Percentiles rank a stretch among this genome's conserved stretches.
phyloP scores from a whole-genome alignment of 2,113 vertebrate genomes.

The Tachysurus fulvidraco region DNA sequence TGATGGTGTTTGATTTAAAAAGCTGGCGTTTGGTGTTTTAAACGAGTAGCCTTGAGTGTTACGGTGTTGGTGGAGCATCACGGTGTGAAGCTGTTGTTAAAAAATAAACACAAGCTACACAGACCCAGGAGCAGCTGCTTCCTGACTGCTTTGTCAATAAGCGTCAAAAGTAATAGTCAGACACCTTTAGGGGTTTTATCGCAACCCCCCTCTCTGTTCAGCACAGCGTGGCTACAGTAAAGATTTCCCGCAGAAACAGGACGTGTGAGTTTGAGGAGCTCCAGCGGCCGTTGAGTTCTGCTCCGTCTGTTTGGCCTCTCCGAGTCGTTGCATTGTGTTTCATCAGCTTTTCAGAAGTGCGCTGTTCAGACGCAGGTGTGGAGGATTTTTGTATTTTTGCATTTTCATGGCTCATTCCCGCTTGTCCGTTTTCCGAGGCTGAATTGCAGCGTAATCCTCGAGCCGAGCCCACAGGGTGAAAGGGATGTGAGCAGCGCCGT shows the following conservation, averaged over 20 bases:
- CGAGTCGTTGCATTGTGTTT: neutral
- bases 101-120: neutral
- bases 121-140: neutral
- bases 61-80: neutral
- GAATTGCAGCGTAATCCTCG: neutral
- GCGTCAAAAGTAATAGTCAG: neutral
- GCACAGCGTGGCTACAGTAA: neutral
- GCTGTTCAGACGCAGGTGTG: neutral
- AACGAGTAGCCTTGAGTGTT: neutral
- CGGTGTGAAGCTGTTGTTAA: neutral
- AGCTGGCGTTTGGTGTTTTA: neutral
- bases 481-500: neutral
- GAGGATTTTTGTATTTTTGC: neutral
- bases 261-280: neutral
- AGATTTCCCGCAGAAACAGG: no score
- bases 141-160: neutral
- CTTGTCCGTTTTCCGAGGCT: neutral
- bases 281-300: neutral
- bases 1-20: neutral
- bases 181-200: neutral
- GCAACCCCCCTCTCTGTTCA: no score
- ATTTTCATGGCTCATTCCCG: neutral
- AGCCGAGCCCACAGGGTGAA: neutral
- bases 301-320: neutral
- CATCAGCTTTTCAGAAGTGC: neutral